Percentiles rank a stretch among this genome's conserved stretches.
Conservation (phyloP, 2,113 vertebrate species). For the Scortum barcoo region DNA sequence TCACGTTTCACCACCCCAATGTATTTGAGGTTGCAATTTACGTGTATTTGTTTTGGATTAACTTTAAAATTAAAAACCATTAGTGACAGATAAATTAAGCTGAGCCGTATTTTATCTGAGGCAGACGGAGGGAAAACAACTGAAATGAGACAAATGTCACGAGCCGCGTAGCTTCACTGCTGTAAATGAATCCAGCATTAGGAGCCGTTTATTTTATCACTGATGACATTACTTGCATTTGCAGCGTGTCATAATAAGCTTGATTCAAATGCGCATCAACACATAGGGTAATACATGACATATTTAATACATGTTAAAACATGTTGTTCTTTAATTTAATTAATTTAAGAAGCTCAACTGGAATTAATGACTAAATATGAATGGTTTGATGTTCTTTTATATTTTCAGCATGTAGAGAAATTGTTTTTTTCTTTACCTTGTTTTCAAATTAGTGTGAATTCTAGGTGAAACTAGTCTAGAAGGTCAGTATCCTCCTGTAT, state of each 20-base stretch:
- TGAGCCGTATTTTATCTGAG: slow-evolving; percentile 24
- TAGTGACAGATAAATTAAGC: slow-evolving; percentile 35
- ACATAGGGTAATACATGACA: neutral
- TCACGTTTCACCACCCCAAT: neutral
- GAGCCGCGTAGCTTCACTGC: neutral
- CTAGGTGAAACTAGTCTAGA: neutral
- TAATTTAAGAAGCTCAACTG: neutral
- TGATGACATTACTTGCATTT: neutral
- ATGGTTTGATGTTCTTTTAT: neutral
- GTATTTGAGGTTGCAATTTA: slow-evolving; percentile 28
- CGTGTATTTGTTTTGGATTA: slow-evolving; percentile 17
- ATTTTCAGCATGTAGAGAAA: neutral
- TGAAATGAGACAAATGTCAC: slow-evolving; percentile 22
- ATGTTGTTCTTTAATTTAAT: neutral
- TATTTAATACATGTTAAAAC: neutral
- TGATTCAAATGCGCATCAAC: neutral
- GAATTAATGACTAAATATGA: neutral
- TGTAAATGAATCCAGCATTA: slow-evolving; percentile 1
- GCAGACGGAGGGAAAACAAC: slow-evolving; percentile 11
- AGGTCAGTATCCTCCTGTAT: neutral
- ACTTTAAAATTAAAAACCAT: slow-evolving; percentile 20
- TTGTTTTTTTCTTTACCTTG: neutral
- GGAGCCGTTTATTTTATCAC: neutral
- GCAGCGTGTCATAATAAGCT: slow-evolving; percentile 12
- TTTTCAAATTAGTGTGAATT: neutral